Evolutionary conservation across 2,797 vertebrate genomes (phyloP).

Genomic region (Meda fulgida): DNA sequence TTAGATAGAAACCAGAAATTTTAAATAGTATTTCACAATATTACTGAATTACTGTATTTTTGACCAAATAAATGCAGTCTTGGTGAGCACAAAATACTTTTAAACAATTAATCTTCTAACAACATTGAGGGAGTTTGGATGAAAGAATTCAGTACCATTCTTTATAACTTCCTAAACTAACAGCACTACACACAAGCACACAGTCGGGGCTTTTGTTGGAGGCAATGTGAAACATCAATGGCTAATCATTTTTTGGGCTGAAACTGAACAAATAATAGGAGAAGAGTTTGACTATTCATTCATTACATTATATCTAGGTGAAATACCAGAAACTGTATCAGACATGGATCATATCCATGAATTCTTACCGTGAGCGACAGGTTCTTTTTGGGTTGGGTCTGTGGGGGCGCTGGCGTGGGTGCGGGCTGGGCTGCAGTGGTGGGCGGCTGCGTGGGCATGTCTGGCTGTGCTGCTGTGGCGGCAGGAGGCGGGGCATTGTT

Average conservation of each 20-base stretch:
- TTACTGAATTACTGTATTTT: neutral
- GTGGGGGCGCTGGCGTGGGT: conserved; percentile 82
- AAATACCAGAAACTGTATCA: neutral
- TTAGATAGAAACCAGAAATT: no score
- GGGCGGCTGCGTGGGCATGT: conserved; percentile 78
- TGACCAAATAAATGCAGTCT: neutral
- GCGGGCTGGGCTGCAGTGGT: conserved; percentile 79
- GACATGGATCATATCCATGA: neutral
- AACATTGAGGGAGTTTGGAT: neutral
- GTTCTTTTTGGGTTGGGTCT: conserved; percentile 89
- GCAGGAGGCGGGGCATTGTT: conserved; percentile 82
- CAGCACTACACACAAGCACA: no score
- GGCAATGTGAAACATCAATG: neutral
- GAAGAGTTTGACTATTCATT: neutral
- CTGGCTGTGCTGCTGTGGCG: conserved; percentile 79
- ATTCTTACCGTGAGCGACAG: conserved; percentile 90
- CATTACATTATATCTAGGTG: neutral
- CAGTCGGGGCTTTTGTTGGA: no score
- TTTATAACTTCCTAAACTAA: neutral
- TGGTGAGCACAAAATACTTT: neutral
- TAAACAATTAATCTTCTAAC: neutral
- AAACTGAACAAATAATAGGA: neutral
- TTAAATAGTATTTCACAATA: neutral
- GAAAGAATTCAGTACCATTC: neutral
- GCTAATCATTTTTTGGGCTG: neutral